Base-by-base conservation (phyloP, 2,113 vertebrate species). In the Oplegnathus fasciatus region DNA sequence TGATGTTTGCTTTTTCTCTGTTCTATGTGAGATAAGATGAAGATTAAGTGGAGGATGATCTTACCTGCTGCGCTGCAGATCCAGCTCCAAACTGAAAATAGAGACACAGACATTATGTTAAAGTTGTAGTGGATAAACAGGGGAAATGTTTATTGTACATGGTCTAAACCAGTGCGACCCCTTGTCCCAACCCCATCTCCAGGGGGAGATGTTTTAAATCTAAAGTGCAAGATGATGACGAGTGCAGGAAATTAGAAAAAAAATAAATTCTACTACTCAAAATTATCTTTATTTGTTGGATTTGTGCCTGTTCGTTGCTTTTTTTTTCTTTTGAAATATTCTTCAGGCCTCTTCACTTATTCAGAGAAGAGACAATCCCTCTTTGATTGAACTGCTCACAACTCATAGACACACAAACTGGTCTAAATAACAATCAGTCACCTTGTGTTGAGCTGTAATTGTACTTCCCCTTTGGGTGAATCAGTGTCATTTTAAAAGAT, bases 81-180 rank as follows among this genome's bases (percentile, higher is more conserved):
- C 95, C 96, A 96, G 28, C 42, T 91, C 96, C 96, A 96, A 28
- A 96, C 96, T 96, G 79, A 22, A 91, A 88, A 83, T 2, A 79
- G 42, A 85, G 40, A 69, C 17, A 57, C 17, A 70, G 4, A 80
- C 22, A 32, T 24, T 67, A 46, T 4, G 7, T 74, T 15, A 72
- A 10, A 13, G 2, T 34, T 20, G 13, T 22, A 76, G 8, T n/a
- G 1, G 24, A 37, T 67, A 22, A 44, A 65, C 13, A 26, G 14
- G 1, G 5, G 4, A 64, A 4, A 52, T 52, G 9, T 32, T 40
- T 4, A 46, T 76, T 11, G 30, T 8, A 26, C 17, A 22, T 37
- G 13, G 20, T 58, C 54, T 24, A 10, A 46, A 75, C 73, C 22
- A 34, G 1, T 50, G 58, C n/a, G n/a, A n/a, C n/a, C n/a, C n/a